phyloP scores from a whole-genome alignment of 2,113 vertebrate species.

The Tangachromis dhanisi region DNA sequence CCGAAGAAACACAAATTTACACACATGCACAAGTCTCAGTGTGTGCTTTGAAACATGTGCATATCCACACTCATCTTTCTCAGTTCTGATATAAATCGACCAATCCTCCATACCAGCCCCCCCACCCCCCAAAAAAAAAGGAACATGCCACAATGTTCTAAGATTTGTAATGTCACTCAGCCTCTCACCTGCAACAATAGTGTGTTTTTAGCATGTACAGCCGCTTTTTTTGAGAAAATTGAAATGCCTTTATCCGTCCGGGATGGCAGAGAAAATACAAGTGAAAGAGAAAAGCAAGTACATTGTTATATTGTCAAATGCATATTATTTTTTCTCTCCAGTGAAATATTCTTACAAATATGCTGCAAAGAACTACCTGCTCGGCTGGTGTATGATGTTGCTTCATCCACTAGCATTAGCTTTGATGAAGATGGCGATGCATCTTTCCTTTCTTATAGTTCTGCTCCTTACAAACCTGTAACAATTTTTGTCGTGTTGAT shows the following conservation, averaged over 20 bases:
- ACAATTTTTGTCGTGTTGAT: neutral
- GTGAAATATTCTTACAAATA: neutral
- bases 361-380: neutral
- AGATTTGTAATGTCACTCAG: neutral
- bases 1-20: neutral
- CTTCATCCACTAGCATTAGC: neutral
- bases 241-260: neutral
- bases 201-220: neutral
- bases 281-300: neutral
- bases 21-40: neutral
- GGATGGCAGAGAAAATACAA: neutral
- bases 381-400: neutral
- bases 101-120: neutral
- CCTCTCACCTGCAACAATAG: neutral
- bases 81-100: neutral
- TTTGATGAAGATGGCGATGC: neutral
- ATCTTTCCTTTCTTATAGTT: neutral
- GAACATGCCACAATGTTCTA: neutral
- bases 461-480: neutral
- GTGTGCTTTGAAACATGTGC: neutral
- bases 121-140: neutral
- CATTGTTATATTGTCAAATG: neutral
- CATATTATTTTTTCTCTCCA: neutral
- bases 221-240: neutral
- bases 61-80: neutral